These are phyloP conservation scores for Pelecanoides urinatrix DNA, from an alignment of 2,113 vertebrate species.

Conservation along the genomic window DNA sequence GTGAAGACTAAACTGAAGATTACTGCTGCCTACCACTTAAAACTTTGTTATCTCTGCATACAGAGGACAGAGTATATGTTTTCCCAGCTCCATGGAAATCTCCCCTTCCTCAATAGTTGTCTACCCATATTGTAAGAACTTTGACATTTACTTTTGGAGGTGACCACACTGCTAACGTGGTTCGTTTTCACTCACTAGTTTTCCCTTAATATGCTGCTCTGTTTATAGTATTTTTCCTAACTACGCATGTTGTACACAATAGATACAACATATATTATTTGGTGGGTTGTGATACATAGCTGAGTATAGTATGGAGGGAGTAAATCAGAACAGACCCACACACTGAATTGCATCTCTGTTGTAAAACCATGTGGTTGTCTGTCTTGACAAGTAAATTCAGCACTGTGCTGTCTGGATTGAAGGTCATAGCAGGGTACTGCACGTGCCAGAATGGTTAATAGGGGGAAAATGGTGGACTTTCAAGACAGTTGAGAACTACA, in stretches of 20 bases:
- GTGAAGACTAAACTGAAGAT: background rate
- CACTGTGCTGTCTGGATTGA: background rate
- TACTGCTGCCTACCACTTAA: background rate
- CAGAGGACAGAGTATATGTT: background rate
- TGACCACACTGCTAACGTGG: background rate
- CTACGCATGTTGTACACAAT: background rate
- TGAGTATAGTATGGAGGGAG: background rate
- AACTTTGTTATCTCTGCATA: background rate
- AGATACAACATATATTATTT: background rate
- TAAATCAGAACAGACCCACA: background rate
- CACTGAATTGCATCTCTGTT: background rate
- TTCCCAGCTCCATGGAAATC: background rate
- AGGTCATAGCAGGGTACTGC: background rate
- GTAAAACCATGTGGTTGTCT: background rate
- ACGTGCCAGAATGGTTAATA: background rate
- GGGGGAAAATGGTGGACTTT: background rate
- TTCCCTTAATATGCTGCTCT: background rate
- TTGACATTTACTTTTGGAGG: constrained; percentile 41
- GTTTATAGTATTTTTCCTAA: background rate
- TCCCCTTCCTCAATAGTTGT: background rate
- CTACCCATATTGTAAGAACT: constrained; percentile 38
- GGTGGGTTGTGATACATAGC: background rate
- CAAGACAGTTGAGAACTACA: background rate
- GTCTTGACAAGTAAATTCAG: background rate
- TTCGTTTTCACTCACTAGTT: background rate